These are phyloP conservation scores for Cheumatopsyche charites DNA, from an alignment of 1,140 invertebrate species.

Conservation along the genomic window DNA sequence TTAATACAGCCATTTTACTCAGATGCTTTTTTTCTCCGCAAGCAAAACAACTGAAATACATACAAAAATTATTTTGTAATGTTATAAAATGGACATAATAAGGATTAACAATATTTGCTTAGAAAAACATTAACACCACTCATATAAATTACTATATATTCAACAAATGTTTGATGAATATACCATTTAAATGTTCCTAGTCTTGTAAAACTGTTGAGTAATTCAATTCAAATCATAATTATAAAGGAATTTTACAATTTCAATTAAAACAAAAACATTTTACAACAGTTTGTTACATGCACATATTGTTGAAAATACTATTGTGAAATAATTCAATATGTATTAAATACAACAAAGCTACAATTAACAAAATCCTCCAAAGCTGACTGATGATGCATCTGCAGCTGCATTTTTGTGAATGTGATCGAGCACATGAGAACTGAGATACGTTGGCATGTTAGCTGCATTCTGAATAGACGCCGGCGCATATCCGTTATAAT, in stretches of 20 bases:
- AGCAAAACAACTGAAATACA: conserved; percentile 25
- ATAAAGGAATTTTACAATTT: conserved; percentile 20
- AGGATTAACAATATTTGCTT: conserved; percentile 30
- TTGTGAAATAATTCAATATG: conserved; percentile 5
- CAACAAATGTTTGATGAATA: neutral
- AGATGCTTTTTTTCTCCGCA: conserved; percentile 19
- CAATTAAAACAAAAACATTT: neutral
- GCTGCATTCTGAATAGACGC: conserved; percentile 48
- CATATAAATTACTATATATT: conserved; percentile 19
- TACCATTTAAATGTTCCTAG: neutral
- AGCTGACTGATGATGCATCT: conserved; percentile 57
- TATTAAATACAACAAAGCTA: neutral
- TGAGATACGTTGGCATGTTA: conserved; percentile 48
- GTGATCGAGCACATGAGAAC: conserved; percentile 48
- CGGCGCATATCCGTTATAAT: conserved; percentile 59
- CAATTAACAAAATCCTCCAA: conserved; percentile 61
- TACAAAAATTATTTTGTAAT: conserved; percentile 26
- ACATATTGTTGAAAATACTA: conserved; percentile 19
- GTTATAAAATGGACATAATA: conserved; percentile 30
- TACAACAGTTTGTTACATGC: conserved; percentile 16
- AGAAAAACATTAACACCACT: conserved; percentile 19
- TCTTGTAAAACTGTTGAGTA: neutral
- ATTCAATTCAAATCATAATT: conserved; percentile 6
- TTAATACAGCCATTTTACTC: conserved; percentile 32
- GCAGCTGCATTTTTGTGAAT: conserved; percentile 59